Evolutionary conservation across 2,888 invertebrate species (phyloP).

Genomic region (Dryobota labecula): DNA sequence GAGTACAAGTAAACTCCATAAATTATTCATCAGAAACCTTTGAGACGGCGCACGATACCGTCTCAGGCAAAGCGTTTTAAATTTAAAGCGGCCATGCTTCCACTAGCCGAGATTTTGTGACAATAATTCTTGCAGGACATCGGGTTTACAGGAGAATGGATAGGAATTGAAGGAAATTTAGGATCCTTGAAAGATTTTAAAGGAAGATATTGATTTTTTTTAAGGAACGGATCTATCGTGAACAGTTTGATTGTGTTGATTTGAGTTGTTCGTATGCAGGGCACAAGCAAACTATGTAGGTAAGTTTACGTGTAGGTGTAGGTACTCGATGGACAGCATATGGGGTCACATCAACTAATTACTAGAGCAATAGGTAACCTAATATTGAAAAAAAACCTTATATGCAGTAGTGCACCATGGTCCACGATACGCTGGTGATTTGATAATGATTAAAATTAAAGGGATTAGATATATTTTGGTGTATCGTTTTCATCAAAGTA

Average conservation of each 20-base stretch:
- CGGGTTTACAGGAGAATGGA: slow-evolving; percentile 23
- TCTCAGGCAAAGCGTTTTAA: slow-evolving; percentile 53
- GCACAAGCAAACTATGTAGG: too few relatives aligned
- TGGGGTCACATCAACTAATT: background rate
- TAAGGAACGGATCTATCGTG: too few relatives aligned
- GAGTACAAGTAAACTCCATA: slow-evolving; percentile 55
- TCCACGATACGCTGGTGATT: slow-evolving; percentile 4
- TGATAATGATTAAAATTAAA: background rate
- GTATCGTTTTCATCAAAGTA: background rate
- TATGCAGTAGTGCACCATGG: too few relatives aligned
- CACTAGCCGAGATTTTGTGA: slow-evolving; percentile 41
- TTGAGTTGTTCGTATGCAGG: too few relatives aligned
- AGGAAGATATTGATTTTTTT: too few relatives aligned
- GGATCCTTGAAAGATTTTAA: background rate
- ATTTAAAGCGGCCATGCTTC: slow-evolving; percentile 57
- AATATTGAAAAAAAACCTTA: too few relatives aligned
- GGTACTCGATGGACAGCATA: background rate
- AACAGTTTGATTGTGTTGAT: too few relatives aligned
- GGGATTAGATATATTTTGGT: background rate
- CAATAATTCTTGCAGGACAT: slow-evolving; percentile 48
- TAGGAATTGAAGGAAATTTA: slow-evolving; percentile 2
- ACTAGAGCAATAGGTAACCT: background rate
- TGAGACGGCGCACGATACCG: slow-evolving; percentile 46
- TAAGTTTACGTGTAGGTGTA: too few relatives aligned
- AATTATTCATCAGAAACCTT: slow-evolving; percentile 58